phyloP scores from a whole-genome alignment of 2,888 invertebrate genomes.

The Epiblema foenella region DNA sequence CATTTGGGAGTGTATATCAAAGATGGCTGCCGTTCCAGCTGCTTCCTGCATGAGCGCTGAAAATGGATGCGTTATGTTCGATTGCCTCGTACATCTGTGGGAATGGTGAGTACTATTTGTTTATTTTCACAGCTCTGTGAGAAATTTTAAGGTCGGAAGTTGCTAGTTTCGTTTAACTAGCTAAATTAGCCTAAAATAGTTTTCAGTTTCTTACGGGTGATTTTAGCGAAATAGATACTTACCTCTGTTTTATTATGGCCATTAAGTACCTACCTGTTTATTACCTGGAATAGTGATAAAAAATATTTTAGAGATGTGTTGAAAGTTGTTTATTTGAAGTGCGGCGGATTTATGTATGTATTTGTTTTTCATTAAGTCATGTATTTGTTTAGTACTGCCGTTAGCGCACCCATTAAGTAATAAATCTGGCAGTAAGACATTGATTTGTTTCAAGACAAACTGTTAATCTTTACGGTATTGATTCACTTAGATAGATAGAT shows the following conservation, averaged over 20 bases:
- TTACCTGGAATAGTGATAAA: not conserved
- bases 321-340: conserved; percentile 12
- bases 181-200: not conserved
- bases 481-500: too few relatives aligned
- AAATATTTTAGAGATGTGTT: not conserved
- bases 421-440: conserved; percentile 17
- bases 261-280: not conserved
- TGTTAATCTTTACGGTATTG: too few relatives aligned
- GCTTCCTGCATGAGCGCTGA: conserved; percentile 77
- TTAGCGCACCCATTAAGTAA: conserved; percentile 23
- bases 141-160: conserved; percentile 24
- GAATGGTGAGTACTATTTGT: conserved; percentile 71
- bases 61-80: conserved; percentile 80
- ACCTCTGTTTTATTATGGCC: not conserved
- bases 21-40: conserved; percentile 71
- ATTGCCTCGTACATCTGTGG: conserved; percentile 79
- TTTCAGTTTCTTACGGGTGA: not conserved
- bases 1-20: conserved; percentile 53
- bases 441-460: conserved; percentile 22
- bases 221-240: not conserved
- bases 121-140: conserved; percentile 20
- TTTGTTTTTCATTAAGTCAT: conserved; percentile 29
- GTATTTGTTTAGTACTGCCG: conserved; percentile 4
- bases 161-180: not conserved
- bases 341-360: not conserved